These are phyloP conservation scores for Anaspis maculata DNA, from an alignment of 2,888 invertebrate genomes.

Conservation along the genomic window DNA sequence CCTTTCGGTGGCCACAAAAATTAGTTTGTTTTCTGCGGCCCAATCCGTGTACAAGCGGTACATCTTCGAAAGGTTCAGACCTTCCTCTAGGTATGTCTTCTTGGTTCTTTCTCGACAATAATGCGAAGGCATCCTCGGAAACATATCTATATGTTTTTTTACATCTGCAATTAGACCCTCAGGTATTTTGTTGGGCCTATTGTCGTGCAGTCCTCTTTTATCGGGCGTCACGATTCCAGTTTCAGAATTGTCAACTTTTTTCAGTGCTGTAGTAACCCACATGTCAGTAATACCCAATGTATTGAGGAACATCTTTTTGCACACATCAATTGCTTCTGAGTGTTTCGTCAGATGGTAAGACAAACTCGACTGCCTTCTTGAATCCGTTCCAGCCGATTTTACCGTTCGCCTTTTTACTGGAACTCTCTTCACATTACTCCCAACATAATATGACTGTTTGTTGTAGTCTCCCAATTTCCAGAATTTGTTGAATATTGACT, in stretches of 20 bases:
- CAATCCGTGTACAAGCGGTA: neutral
- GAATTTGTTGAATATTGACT: neutral
- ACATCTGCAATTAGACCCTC: neutral
- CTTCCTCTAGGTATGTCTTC: slow-evolving; percentile 3
- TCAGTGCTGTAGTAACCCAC: slow-evolving; percentile 2
- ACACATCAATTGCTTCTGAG: neutral
- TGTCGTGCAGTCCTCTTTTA: slow-evolving; percentile 2
- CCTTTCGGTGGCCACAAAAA: neutral
- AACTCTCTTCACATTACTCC: slow-evolving; percentile 1
- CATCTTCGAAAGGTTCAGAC: neutral
- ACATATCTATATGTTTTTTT: slow-evolving; percentile 4
- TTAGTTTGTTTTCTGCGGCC: neutral
- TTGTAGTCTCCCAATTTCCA: slow-evolving; percentile 1
- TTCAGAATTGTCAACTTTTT: slow-evolving; percentile 3
- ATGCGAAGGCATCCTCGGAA: slow-evolving; percentile 1
- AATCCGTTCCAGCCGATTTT: neutral
- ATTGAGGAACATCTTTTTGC: slow-evolving; percentile 5
- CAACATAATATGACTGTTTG: slow-evolving; percentile 1
- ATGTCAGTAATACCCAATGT: slow-evolving; percentile 1
- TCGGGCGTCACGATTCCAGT: neutral
- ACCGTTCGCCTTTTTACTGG: neutral
- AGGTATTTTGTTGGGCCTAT: slow-evolving; percentile 2
- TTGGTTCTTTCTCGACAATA: neutral
- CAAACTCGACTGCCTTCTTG: neutral
- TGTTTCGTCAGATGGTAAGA: no score